Percentiles rank a stretch among this genome's conserved stretches.
Conservation (phyloP, 2,113 vertebrate species). For the Clarias magur region DNA sequence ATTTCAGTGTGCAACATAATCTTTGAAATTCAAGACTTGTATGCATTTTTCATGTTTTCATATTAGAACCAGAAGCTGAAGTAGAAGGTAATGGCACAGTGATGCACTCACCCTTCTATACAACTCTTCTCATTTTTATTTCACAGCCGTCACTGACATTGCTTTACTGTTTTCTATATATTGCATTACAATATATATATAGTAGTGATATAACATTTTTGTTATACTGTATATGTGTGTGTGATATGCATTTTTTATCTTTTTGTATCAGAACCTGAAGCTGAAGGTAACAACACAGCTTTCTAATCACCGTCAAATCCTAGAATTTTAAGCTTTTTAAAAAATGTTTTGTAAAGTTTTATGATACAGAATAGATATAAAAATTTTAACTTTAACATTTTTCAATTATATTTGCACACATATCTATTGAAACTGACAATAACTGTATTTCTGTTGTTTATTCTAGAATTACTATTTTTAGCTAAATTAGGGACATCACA, state of each 20-base stretch:
- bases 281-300: slow-evolving; percentile 46
- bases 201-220: no score
- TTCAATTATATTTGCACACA: background rate
- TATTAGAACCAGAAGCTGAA: slow-evolving; percentile 42
- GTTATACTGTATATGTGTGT: background rate
- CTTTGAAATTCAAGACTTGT: background rate
- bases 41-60: slow-evolving; percentile 25
- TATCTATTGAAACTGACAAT: background rate
- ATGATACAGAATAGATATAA: background rate
- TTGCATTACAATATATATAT: background rate
- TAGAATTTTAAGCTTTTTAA: background rate
- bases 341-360: background rate
- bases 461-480: background rate
- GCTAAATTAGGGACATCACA: background rate
- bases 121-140: background rate
- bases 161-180: background rate
- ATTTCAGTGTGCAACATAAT: background rate
- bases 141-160: background rate
- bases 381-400: background rate
- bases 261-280: slow-evolving; percentile 43
- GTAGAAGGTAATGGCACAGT: slow-evolving; percentile 49
- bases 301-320: background rate
- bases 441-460: background rate
- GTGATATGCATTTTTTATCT: background rate
- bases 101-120: background rate